Evolutionary conservation across 1,140 invertebrate genomes (phyloP), one percentile per base, ranked within the genome.

Genomic region (Aphaenogaster rudis): DNA sequence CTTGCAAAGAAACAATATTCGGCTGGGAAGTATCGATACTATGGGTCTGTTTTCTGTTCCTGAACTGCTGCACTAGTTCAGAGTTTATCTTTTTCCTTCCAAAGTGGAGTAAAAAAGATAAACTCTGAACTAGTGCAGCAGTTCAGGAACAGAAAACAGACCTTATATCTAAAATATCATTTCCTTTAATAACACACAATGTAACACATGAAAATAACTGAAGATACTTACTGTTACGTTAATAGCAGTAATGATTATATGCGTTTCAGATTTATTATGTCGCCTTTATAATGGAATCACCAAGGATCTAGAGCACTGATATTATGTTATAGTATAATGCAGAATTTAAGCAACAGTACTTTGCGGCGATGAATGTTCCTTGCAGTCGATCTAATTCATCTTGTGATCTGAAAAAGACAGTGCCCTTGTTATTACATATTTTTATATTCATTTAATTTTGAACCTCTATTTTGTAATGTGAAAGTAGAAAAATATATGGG

Each of bases 341-440:
- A 17, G 13, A 28, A 28, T 78, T 78, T 78, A 78, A 36, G 17
- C 5, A 61, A 61, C 3, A 15, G 15, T 72, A 57, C 17, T 63
- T 78, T 78, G 6, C 6, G 39, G 3, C 7, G 45, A 80, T n/a
- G 48, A 45, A 54, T 39, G 21, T 69, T 81, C 36, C 50, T 50
- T 52, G 61, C 11, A 39, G 33, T 57, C 3, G n/a, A 80, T 39
- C 48, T 42, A 69, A 80, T 48, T 69, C 11, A 69, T 71, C 64
- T 42, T 81, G 21, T 45, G n/a, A 69, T 81, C 48, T 81, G 78
- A 52, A 81, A 69, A 69, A 45, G n/a, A 81, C 15, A 80, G 13
- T 64, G 2, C n/a, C 28, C 52, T 42, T 59, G 28, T 81, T 33
- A 59, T 28, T 71, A 17, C 0, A 79, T 50, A 79, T 59, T 71